Conservation (phyloP, 2,797 vertebrate genomes). For the Synanceia verrucosa region DNA sequence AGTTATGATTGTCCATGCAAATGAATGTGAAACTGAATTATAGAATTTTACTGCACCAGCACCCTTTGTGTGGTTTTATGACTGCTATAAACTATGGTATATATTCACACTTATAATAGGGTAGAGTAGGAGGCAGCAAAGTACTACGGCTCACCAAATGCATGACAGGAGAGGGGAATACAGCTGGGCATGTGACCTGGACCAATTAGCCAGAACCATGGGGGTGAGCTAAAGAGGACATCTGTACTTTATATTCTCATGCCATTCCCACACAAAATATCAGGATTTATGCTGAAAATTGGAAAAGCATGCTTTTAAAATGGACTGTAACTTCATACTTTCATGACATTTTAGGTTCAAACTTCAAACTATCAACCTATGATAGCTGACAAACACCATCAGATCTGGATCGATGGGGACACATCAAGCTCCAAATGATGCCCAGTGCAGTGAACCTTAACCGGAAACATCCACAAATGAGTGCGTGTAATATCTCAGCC, state of each 20-base stretch:
- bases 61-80: constrained; percentile 57
- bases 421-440: constrained; percentile 17
- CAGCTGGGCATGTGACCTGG: background rate
- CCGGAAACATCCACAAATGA: constrained; percentile 1
- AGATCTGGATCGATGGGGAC: background rate
- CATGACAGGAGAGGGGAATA: background rate
- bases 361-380: background rate
- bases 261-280: background rate
- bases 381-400: background rate
- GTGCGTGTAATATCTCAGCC: background rate
- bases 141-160: background rate
- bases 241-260: background rate
- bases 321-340: constrained; percentile 21
- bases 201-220: background rate
- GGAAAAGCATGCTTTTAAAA: background rate
- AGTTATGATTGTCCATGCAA: constrained; percentile 50
- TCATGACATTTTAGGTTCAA: background rate
- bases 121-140: constrained; percentile 14
- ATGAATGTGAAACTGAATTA: constrained; percentile 58
- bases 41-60: constrained; percentile 24
- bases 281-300: background rate
- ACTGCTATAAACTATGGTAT: constrained; percentile 44
- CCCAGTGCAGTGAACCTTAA: background rate
- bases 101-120: constrained; percentile 12
- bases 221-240: background rate